Conservation (phyloP, 2,113 vertebrate species). For the Albula goreensis region DNA sequence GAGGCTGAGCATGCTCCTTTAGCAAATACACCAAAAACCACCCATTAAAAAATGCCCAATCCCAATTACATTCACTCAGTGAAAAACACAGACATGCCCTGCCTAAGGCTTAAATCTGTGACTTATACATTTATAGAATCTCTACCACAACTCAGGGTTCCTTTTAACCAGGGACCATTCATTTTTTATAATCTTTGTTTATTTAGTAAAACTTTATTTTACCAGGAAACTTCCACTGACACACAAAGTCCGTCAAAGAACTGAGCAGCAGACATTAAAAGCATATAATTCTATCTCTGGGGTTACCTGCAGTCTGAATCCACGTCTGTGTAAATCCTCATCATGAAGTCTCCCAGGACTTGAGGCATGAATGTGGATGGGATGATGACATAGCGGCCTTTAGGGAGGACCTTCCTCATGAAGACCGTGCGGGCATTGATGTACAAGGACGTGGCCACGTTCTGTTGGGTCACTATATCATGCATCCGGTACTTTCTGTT, state of each 20-base stretch:
- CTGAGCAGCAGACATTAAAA: no score
- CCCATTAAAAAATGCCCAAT: no score
- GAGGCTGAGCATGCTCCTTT: no score
- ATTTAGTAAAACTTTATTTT: no score
- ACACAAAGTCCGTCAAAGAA: no score
- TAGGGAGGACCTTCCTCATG: slow-evolving; percentile 69
- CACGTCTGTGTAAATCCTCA: slow-evolving; percentile 83
- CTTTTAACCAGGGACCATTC: neutral
- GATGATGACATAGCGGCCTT: slow-evolving; percentile 83
- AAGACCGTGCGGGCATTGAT: slow-evolving; percentile 83
- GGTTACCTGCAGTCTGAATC: slow-evolving; percentile 79
- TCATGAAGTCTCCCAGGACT: slow-evolving; percentile 72
- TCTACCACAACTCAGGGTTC: neutral
- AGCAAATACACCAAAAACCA: no score
- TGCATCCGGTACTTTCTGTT: slow-evolving; percentile 89
- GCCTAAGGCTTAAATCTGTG: neutral
- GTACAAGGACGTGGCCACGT: slow-evolving; percentile 73
- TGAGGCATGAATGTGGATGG: slow-evolving; percentile 80
- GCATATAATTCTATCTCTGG: no score
- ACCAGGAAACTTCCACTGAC: no score
- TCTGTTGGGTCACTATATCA: slow-evolving; percentile 77
- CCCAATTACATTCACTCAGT: neutral
- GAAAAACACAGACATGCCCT: neutral
- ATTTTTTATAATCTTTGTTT: no score
- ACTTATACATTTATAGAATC: neutral